These are phyloP conservation scores for Enteromius mattozi DNA, from an alignment of 2,797 vertebrate genomes.

Conservation along the genomic window DNA sequence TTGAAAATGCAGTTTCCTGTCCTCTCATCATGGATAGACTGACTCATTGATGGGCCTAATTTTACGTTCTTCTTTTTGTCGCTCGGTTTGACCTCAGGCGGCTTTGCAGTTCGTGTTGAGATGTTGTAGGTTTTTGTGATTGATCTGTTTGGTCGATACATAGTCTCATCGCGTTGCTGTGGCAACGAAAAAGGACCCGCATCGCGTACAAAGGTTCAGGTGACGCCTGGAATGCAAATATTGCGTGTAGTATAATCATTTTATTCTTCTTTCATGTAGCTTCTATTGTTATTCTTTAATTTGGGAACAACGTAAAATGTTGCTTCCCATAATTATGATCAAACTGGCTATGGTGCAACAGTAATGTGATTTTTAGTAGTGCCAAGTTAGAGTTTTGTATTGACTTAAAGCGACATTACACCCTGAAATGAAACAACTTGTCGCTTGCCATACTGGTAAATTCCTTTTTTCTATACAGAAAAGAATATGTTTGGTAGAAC, in stretches of 20 bases:
- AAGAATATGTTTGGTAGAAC: background rate
- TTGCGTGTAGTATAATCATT: background rate
- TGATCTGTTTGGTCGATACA: background rate
- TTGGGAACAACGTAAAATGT: background rate
- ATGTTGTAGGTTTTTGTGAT: background rate
- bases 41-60: slow-evolving; percentile 26
- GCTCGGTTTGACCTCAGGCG: background rate
- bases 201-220: background rate
- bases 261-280: background rate
- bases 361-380: background rate
- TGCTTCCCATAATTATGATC: background rate
- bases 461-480: background rate
- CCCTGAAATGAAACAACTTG: background rate
- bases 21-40: slow-evolving; percentile 6
- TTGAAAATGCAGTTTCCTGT: background rate
- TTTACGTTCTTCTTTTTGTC: background rate
- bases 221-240: background rate
- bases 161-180: slow-evolving; percentile 3
- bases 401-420: background rate
- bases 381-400: background rate
- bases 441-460: background rate
- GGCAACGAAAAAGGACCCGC: background rate
- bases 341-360: too few relatives aligned
- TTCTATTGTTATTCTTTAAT: background rate
- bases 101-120: background rate